Evolutionary conservation across 2,797 vertebrate species (phyloP).

Genomic region (Oreonectes daqikongensis): DNA sequence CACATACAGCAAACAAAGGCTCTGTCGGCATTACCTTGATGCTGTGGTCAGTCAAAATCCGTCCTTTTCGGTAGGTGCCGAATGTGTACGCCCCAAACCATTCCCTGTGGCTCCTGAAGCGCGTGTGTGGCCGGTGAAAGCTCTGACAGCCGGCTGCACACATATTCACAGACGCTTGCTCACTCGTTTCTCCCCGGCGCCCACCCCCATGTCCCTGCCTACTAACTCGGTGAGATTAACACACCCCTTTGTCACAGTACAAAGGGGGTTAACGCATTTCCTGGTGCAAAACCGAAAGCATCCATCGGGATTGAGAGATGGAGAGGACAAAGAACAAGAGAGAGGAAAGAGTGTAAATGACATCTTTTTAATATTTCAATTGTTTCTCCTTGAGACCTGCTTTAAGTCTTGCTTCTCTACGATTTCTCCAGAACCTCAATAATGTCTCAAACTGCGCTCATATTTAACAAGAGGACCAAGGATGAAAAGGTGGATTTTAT

Average conservation of each 20-base stretch:
- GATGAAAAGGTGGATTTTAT: too few species aligned
- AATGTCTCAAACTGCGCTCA: background rate
- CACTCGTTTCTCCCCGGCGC: slow-evolving; percentile 14
- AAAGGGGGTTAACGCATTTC: slow-evolving; percentile 76
- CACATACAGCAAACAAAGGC: background rate
- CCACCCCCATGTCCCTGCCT: slow-evolving; percentile 68
- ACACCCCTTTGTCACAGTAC: slow-evolving; percentile 75
- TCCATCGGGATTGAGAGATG: slow-evolving; percentile 31
- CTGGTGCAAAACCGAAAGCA: slow-evolving; percentile 56
- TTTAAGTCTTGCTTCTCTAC: too few species aligned
- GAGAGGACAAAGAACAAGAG: background rate
- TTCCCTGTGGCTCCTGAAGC: slow-evolving; percentile 29
- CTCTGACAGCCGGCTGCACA: slow-evolving; percentile 36
- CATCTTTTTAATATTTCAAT: background rate
- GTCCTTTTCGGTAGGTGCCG: background rate
- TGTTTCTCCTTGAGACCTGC: background rate
- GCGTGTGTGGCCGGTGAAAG: slow-evolving; percentile 35
- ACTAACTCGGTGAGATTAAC: slow-evolving; percentile 74
- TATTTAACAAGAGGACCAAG: background rate
- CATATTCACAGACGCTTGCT: slow-evolving; percentile 5
- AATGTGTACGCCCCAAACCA: slow-evolving; percentile 26
- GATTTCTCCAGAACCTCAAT: background rate
- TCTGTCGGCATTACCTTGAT: slow-evolving; percentile 37
- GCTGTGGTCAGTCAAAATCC: background rate
- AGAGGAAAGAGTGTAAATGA: background rate